Evolutionary conservation across 2,888 invertebrate species (phyloP).

Genomic region (Euclidia mi): DNA sequence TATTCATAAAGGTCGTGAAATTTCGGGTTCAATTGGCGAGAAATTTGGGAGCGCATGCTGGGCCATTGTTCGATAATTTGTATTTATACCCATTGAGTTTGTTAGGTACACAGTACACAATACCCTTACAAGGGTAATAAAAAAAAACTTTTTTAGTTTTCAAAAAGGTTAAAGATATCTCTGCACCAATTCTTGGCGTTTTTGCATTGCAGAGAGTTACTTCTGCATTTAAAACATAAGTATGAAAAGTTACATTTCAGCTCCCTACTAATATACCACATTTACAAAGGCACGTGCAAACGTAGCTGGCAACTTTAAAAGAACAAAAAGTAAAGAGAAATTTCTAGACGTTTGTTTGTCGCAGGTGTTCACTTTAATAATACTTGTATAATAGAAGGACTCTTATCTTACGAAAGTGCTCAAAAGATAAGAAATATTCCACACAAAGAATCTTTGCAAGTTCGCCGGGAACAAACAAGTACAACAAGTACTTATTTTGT

Average conservation of each 20-base stretch:
- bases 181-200: too few relatives aligned
- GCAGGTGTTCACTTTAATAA: slow-evolving; percentile 63
- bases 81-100: too few relatives aligned
- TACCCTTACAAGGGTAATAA: too few relatives aligned
- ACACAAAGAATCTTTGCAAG: slow-evolving; percentile 29
- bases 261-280: background rate
- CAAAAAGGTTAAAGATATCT: too few relatives aligned
- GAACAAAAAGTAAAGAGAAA: slow-evolving; percentile 53
- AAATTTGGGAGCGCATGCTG: too few relatives aligned
- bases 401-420: slow-evolving; percentile 45
- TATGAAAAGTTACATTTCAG: background rate
- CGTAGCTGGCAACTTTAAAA: background rate
- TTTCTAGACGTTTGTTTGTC: slow-evolving; percentile 54
- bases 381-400: slow-evolving; percentile 54
- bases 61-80: too few relatives aligned
- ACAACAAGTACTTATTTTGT: background rate
- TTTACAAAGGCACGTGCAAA: background rate
- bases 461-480: slow-evolving; percentile 11
- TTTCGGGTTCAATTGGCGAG: too few relatives aligned
- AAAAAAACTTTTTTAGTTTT: too few relatives aligned
- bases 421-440: slow-evolving; percentile 48
- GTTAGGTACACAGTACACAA: too few relatives aligned
- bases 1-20: too few relatives aligned
- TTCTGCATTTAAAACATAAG: too few relatives aligned
- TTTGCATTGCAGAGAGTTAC: too few relatives aligned